Evolutionary conservation across 2,113 vertebrate species (phyloP), one percentile per base, ranked within the genome.

Genomic region (Microcebus tavaratra): DNA sequence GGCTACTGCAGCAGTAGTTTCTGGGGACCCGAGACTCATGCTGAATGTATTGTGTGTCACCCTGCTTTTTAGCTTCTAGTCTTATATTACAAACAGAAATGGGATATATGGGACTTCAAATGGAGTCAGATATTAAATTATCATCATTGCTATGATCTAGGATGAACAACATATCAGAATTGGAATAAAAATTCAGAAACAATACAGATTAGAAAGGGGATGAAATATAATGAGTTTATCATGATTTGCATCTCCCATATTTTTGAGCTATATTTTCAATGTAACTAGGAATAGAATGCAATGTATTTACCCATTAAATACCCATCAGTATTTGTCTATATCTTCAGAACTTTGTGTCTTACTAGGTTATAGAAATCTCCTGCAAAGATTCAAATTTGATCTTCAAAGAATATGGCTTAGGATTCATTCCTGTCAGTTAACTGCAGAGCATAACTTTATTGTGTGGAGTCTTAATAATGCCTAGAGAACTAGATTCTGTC

Each of bases 151-250:
- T 82, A 29, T 59, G 42, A 65, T 89, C 20, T 57, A 67, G n/a
- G 72, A 93, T 79, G 83, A 55, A 75, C 8, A 87, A 53, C 9
- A 39, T 13, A 21, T 39, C 14, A n/a, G 57, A 88, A 11, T 91
- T 34, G 82, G 61, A 81, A 85, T 48, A 91, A 84, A 36, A 91
- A 27, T 93, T 70, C 39, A 73, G 55, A 94, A 83, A 70, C 59
- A 90, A 34, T 70, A 87, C 1, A 55, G 11, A 63, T 79, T 87
- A 78, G 67, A 86, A 90, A 94, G 45, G 78, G 14, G 34, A 90
- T 15, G 9, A 21, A 42, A 5, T 86, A 17, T 67, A 39, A 82
- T 92, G 70, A 84, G 1, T 88, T 92, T 88, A 27, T 36, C 21
- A 29, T 36, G 39, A 90, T 48, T 78, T 61, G 13, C 3, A 86